Evolutionary conservation across 2,888 invertebrate genomes (phyloP).

Genomic region (Stenodera caucasica): DNA sequence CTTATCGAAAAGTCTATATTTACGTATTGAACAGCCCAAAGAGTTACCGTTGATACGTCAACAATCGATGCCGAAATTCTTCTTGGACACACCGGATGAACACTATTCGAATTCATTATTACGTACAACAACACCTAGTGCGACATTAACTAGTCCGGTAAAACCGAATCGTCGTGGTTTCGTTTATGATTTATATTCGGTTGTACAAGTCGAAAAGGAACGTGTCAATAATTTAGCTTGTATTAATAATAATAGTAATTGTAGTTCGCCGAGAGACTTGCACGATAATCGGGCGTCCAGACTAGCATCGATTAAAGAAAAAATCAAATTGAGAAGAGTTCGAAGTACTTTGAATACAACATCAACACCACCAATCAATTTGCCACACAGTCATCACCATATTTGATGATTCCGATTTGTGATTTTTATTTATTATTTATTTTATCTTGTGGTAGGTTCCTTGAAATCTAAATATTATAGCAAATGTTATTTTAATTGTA

Average conservation of each 20-base stretch:
- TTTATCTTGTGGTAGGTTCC: too few relatives aligned
- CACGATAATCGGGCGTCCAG: conserved; percentile 32
- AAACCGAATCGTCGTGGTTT: conserved; percentile 39
- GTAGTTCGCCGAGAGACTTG: background rate
- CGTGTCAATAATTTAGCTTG: conserved; percentile 25
- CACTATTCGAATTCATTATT: conserved; percentile 45
- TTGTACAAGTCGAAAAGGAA: conserved; percentile 54
- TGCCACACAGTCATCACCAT: conserved; percentile 27
- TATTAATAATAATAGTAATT: background rate
- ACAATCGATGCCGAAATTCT: conserved; percentile 54
- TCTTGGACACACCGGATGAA: conserved; percentile 51
- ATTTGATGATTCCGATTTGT: conserved; percentile 10
- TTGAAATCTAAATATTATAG: too few relatives aligned
- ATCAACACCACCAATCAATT: conserved; percentile 14
- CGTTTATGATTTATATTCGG: conserved; percentile 51
- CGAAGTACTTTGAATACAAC: conserved; percentile 28
- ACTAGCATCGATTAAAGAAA: conserved; percentile 41
- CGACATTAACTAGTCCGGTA: conserved; percentile 48
- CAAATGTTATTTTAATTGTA: too few relatives aligned
- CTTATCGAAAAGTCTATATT: conserved; percentile 49
- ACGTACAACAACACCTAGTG: conserved; percentile 35
- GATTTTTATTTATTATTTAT: background rate
- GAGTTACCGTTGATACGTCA: conserved; percentile 54
- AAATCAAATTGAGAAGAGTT: conserved; percentile 41
- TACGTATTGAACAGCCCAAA: conserved; percentile 45